Evolutionary conservation across 2,113 vertebrate genomes (phyloP).

Genomic region (Corydoras sp.): DNA sequence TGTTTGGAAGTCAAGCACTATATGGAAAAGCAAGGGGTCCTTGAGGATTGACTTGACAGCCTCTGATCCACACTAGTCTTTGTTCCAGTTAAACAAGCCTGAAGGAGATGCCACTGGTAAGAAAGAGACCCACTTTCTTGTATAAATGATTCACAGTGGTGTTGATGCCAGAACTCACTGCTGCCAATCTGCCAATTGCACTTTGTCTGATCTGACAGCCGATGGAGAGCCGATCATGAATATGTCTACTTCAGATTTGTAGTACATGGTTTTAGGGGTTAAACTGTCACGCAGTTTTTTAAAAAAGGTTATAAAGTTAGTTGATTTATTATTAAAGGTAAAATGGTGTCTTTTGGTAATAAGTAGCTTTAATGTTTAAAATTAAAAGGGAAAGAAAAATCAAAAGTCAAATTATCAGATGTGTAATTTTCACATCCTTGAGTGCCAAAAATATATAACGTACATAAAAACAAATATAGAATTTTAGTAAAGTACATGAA

Average conservation of each 20-base stretch:
- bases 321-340: no score
- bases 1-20: not conserved
- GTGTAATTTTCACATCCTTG: no score
- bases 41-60: not conserved
- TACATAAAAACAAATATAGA: no score
- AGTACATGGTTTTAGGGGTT: conserved; percentile 33
- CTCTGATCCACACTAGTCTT: conserved; percentile 7
- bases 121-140: conserved; percentile 19
- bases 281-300: conserved; percentile 11
- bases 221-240: conserved; percentile 25
- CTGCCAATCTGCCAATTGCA: conserved; percentile 20
- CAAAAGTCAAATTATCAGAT: no score
- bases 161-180: conserved; percentile 10
- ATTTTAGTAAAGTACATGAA: no score
- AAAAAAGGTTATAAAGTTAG: not conserved
- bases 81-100: conserved; percentile 32
- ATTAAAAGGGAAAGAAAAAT: no score
- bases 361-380: no score
- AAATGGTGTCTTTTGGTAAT: no score
- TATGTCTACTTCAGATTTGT: conserved; percentile 24
- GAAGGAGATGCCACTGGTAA: conserved; percentile 31
- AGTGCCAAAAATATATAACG: no score
- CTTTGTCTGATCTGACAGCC: conserved; percentile 17
- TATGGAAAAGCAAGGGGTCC: not conserved
- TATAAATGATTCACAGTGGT: conserved; percentile 25